Evolutionary conservation across 2,888 invertebrate genomes (phyloP).

Genomic region (Drosophila kuntzei): DNA sequence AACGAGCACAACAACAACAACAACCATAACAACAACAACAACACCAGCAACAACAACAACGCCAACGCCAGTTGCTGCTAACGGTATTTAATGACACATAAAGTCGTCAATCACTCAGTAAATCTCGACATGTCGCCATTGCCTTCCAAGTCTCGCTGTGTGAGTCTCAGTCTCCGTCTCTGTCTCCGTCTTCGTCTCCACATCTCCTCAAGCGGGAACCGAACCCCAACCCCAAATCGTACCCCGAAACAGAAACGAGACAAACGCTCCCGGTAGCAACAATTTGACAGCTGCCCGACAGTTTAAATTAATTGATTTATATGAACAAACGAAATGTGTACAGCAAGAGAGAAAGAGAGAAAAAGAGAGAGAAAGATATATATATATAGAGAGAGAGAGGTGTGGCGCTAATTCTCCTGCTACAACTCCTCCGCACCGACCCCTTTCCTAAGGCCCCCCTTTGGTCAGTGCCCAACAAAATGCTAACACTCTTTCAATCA

Average conservation of each 20-base stretch:
- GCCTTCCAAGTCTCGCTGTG: conserved; percentile 34
- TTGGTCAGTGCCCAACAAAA: conserved; percentile 5
- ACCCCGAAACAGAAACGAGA: conserved; percentile 36
- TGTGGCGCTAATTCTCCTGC: conserved; percentile 38
- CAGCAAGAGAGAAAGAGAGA: conserved; percentile 12
- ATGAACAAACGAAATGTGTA: conserved; percentile 48
- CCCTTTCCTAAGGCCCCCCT: neutral
- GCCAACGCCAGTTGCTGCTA: conserved; percentile 56
- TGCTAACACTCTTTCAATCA: conserved; percentile 50
- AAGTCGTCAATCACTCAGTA: conserved; percentile 83
- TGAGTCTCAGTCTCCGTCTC: conserved; percentile 12
- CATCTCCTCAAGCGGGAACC: conserved; percentile 21
- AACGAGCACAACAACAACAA: conserved; percentile 37
- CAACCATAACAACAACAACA: conserved; percentile 13
- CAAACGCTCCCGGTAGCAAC: conserved; percentile 80
- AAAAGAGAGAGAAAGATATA: neutral
- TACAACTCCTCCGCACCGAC: neutral
- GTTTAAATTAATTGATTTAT: conserved; percentile 84
- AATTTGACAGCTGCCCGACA: conserved; percentile 84
- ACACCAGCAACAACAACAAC: conserved; percentile 31
- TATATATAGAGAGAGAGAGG: conserved; percentile 29
- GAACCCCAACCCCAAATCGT: conserved; percentile 17
- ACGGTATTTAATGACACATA: conserved; percentile 82
- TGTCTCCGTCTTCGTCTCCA: conserved; percentile 22
- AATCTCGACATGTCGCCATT: conserved; percentile 71